Evolutionary conservation across 2,888 invertebrate genomes (phyloP).

Genomic region (Lissocephala sabroskyi): DNA sequence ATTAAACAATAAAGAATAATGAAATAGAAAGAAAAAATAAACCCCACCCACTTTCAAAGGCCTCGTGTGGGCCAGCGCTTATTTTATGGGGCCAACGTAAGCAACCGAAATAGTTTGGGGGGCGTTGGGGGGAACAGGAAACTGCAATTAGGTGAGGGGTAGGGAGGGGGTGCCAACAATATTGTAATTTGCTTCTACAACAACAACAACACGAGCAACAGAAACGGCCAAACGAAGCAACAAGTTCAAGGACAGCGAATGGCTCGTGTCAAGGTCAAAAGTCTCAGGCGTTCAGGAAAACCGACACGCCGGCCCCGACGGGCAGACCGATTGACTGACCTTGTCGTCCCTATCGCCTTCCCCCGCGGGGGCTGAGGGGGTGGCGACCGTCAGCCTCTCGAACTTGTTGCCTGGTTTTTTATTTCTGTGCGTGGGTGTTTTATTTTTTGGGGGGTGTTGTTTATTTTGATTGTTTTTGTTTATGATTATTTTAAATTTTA

Average conservation of each 20-base stretch:
- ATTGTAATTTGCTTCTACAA: constrained; percentile 47
- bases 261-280: constrained; percentile 25
- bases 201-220: constrained; percentile 20
- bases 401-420: no score
- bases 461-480: constrained; percentile 34
- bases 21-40: constrained; percentile 1
- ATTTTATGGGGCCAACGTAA: constrained; percentile 31
- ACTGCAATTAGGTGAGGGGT: no score
- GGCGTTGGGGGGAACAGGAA: neutral
- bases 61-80: no score
- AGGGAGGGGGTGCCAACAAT: constrained; percentile 26
- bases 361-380: constrained; percentile 34
- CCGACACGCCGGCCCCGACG: constrained; percentile 12
- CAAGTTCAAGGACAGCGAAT: constrained; percentile 14
- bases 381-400: no score
- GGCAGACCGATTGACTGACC: constrained; percentile 5
- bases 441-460: constrained; percentile 30
- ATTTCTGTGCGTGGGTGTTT: constrained; percentile 51
- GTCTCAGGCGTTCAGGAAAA: constrained; percentile 3
- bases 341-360: neutral
- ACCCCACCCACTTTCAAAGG: no score
- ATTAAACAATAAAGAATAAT: no score
- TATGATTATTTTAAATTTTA: constrained; percentile 68
- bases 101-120: constrained; percentile 46
- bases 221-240: constrained; percentile 6